Conservation (phyloP, 2,797 vertebrate species). For the Etheostoma nigrum region DNA sequence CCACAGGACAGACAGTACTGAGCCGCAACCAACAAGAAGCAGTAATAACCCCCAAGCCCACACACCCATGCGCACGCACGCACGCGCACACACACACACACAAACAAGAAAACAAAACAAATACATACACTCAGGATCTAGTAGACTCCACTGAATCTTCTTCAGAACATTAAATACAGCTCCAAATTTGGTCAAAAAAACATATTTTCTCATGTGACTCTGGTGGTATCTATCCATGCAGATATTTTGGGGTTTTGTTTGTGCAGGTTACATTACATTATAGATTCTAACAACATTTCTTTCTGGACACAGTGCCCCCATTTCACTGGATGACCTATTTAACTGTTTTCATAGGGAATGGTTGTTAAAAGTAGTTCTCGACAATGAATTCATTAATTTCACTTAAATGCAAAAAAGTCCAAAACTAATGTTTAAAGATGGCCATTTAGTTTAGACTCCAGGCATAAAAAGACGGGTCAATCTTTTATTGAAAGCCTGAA, state of each 20-base stretch:
- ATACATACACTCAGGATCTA: conserved; percentile 40
- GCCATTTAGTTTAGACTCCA: conserved; percentile 1
- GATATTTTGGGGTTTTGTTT: conserved; percentile 32
- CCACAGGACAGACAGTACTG: conserved; percentile 81
- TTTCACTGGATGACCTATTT: not conserved
- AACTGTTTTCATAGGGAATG: not conserved
- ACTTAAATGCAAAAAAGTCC: not conserved
- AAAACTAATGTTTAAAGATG: not conserved
- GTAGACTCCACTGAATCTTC: conserved; percentile 34
- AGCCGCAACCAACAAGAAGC: conserved; percentile 75
- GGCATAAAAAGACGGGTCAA: not conserved
- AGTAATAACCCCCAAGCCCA: conserved; percentile 69
- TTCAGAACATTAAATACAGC: conserved; percentile 37
- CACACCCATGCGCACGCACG: conserved; percentile 37
- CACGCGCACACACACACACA: conserved; percentile 27
- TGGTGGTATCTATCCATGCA: not conserved
- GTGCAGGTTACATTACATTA: not conserved
- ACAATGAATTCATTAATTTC: not conserved
- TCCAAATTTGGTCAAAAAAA: conserved; percentile 24
- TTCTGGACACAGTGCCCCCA: not conserved
- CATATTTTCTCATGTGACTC: conserved; percentile 22
- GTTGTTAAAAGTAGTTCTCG: not conserved
- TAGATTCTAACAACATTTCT: not conserved
- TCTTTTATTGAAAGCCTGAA: not conserved
- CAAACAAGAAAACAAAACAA: conserved; percentile 25